Evolutionary conservation across 2,888 invertebrate species (phyloP).

Genomic region (Megaustenia siamemsis): DNA sequence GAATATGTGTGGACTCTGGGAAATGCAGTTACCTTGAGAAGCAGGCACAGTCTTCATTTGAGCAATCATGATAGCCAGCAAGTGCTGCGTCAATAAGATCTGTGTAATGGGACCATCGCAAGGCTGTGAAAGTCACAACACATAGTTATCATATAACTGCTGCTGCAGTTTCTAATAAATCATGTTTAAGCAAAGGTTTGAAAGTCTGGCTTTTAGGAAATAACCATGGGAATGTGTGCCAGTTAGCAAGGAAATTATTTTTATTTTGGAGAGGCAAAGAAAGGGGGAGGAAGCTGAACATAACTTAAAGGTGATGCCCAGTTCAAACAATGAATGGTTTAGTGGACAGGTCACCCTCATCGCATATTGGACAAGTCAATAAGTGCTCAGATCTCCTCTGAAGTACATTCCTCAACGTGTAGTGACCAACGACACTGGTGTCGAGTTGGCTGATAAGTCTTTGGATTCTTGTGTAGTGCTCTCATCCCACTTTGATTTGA

Average conservation of each 20-base stretch:
- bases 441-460: too few relatives aligned
- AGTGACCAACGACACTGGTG: too few relatives aligned
- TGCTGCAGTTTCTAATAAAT: too few relatives aligned
- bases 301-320: not conserved
- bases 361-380: too few relatives aligned
- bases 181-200: too few relatives aligned
- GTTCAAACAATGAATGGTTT: not conserved
- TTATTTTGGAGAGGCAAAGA: not conserved
- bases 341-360: too few relatives aligned
- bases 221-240: not conserved
- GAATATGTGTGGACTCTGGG: not conserved
- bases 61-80: conserved; percentile 71
- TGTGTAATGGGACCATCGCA: conserved; percentile 75
- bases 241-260: not conserved
- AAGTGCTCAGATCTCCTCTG: too few relatives aligned
- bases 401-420: too few relatives aligned
- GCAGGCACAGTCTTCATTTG: conserved; percentile 71
- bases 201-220: too few relatives aligned
- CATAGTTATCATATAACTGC: not conserved
- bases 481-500: too few relatives aligned
- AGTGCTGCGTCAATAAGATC: conserved; percentile 72
- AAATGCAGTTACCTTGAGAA: conserved; percentile 66
- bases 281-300: not conserved
- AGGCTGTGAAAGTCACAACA: conserved; percentile 24
- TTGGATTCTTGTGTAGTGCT: too few relatives aligned